phyloP scores from a whole-genome alignment of 2,888 invertebrate genomes.

The Thumatha senex region DNA sequence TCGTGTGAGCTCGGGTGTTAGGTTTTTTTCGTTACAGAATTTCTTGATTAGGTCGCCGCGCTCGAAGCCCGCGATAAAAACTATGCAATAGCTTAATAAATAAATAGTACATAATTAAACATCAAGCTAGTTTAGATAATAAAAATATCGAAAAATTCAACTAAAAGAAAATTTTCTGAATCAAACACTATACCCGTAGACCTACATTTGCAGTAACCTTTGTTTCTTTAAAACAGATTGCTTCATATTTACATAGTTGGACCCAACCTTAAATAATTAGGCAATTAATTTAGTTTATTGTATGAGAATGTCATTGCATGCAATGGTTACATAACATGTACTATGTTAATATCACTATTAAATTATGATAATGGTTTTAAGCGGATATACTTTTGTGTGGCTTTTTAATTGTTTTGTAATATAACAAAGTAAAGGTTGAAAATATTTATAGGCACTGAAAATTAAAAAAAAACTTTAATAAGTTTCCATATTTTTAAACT shows the following conservation, averaged over 20 bases:
- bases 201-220: slow-evolving; percentile 65
- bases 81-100: too few relatives aligned
- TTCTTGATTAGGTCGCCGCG: too few relatives aligned
- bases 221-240: slow-evolving; percentile 35
- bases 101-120: too few relatives aligned
- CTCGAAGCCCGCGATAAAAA: too few relatives aligned
- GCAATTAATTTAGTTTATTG: slow-evolving; percentile 62
- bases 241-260: slow-evolving; percentile 52
- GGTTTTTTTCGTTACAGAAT: too few relatives aligned
- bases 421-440: too few relatives aligned
- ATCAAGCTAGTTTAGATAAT: too few relatives aligned
- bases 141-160: too few relatives aligned
- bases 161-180: slow-evolving; percentile 1
- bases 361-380: slow-evolving; percentile 8
- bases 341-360: slow-evolving; percentile 48
- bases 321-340: slow-evolving; percentile 47
- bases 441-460: too few relatives aligned
- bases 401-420: slow-evolving; percentile 9
- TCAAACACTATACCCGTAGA: slow-evolving; percentile 14
- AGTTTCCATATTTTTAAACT: too few relatives aligned
- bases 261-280: slow-evolving; percentile 68
- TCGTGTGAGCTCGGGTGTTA: too few relatives aligned
- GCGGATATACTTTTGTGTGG: neutral
- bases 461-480: too few relatives aligned
- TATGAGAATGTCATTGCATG: slow-evolving; percentile 56